Evolutionary conservation across 2,888 invertebrate species (phyloP), one percentile per base, ranked within the genome.

Genomic region (Drosophila pullipes): DNA sequence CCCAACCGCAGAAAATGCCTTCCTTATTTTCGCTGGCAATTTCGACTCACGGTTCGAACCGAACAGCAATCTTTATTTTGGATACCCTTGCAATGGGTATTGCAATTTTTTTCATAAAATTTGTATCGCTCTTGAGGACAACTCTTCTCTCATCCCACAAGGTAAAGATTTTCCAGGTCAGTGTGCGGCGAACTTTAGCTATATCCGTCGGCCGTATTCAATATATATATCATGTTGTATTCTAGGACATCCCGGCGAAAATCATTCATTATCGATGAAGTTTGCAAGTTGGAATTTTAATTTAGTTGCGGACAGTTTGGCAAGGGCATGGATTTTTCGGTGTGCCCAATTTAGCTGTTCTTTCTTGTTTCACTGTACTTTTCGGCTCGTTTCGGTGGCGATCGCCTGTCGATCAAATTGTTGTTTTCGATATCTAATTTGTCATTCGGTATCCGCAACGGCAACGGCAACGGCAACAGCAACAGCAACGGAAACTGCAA

Each of bases 351-450:
- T 11, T 9, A 41, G 22, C 6, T 22, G 31, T 33, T 18, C 10
- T 31, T 69, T 55, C 65, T 64, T 57, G 28, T 57, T 54, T 37
- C 57, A 35, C 49, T 58, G 44, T 57, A 47, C 10, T 55, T 57
- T 57, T 62, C 35, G 60, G 41, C 63, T 31, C 47, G 64, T 69
- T 72, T 82, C 87, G 78, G 87, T 88, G 87, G 87, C 87, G 90
- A 88, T 89, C 87, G 87, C 89, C 82, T 90, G 91, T 90, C 91
- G 87, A 89, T 90, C 87, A 91, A 87, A 90, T 81, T 87, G 91
- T 78, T 87, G 78, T 85, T 85, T 87, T 91, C 88, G 85, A 87
- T 91, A 87, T 88, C 88, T 91, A 91, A 92, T 92, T 92, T 92
- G 92, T 92, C 92, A 92, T 92, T 92, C 80, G 84, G 89, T 68